phyloP scores from a whole-genome alignment of 2,113 vertebrate species.

The Syngnathus typhle region DNA sequence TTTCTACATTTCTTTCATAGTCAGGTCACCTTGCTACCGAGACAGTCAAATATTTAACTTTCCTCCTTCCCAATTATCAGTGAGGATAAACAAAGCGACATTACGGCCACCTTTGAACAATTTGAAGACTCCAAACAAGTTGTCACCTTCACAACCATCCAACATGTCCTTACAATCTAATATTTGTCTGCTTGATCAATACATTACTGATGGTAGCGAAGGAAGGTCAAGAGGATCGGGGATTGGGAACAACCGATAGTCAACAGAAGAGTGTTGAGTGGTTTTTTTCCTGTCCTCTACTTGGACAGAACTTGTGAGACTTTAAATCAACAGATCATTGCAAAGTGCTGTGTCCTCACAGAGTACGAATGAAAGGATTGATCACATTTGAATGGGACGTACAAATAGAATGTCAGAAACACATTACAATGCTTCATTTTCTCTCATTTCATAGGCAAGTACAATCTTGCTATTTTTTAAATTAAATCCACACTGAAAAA shows the following conservation, averaged over 20 bases:
- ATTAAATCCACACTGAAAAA: background rate
- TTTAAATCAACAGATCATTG: conserved; percentile 39
- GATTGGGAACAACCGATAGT: conserved; percentile 12
- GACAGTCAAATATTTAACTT: conserved; percentile 38
- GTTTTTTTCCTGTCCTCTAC: conserved; percentile 22
- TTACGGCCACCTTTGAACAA: conserved; percentile 13
- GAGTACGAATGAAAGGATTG: background rate
- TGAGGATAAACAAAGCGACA: conserved; percentile 33
- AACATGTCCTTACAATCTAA: conserved; percentile 27
- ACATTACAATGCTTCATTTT: no score
- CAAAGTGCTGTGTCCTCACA: conserved; percentile 10
- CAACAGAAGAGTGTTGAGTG: conserved; percentile 8
- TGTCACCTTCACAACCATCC: conserved; percentile 9
- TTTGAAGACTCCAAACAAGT: background rate
- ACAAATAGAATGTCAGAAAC: background rate
- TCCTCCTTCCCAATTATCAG: conserved; percentile 15
- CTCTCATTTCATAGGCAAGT: background rate
- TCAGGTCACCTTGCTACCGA: conserved; percentile 16
- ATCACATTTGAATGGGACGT: background rate
- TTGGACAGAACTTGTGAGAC: conserved; percentile 19
- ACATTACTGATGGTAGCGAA: conserved; percentile 19
- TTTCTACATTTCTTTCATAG: background rate
- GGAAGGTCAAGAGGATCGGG: conserved; percentile 9
- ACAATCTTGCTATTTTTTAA: background rate
- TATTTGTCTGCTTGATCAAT: conserved; percentile 30